phyloP scores from a whole-genome alignment of 2,113 vertebrate genomes.

The Ptilorrhoa leucosticta region DNA sequence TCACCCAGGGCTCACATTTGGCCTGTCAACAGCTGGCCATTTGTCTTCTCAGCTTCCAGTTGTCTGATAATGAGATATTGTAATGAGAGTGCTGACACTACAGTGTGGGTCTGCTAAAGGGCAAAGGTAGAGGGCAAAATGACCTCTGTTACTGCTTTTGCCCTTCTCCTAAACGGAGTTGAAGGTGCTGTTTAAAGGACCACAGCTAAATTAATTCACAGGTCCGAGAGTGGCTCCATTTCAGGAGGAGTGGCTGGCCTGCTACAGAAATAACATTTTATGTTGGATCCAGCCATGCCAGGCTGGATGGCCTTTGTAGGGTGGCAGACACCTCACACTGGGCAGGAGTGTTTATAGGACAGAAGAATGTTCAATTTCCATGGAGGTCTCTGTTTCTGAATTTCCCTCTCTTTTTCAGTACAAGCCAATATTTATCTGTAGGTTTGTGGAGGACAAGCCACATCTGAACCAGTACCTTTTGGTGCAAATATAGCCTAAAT shows the following conservation, averaged over 20 bases:
- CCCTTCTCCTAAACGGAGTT: neutral
- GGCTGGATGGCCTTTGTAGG: neutral
- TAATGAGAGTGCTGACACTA: neutral
- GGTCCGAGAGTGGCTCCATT: neutral
- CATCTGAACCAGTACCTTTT: neutral
- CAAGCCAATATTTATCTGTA: neutral
- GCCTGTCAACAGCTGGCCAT: neutral
- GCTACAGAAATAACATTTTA: neutral
- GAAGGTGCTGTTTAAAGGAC: neutral
- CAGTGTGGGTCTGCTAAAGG: neutral
- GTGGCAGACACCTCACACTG: neutral
- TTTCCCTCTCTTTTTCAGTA: neutral
- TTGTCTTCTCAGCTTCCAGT: neutral
- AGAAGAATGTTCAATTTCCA: neutral
- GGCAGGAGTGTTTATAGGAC: neutral
- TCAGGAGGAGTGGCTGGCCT: neutral
- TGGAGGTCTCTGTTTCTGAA: neutral
- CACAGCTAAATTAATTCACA: neutral
- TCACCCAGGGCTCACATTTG: neutral
- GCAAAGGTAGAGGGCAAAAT: neutral
- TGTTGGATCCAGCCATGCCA: neutral
- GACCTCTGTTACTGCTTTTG: neutral
- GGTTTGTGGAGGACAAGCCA: neutral
- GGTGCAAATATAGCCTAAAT: neutral
- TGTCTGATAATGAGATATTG: neutral